phyloP scores from a whole-genome alignment of 2,888 invertebrate species.

The Lutraria lutraria region DNA sequence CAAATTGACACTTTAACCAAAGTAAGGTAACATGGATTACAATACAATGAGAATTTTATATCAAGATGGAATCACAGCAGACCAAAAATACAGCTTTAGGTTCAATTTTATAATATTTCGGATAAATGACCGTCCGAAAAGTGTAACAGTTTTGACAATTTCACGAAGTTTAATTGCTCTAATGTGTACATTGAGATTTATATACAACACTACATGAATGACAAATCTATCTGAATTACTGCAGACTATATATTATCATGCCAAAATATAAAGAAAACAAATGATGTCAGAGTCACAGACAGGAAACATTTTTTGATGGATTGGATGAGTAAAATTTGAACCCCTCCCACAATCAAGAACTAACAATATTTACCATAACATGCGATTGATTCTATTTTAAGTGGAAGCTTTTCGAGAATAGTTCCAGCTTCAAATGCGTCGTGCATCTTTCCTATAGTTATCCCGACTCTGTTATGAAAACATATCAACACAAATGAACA shows the following conservation, averaged over 20 bases:
- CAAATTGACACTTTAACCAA: no score
- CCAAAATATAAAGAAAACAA: not conserved
- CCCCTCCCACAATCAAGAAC: conserved; percentile 21
- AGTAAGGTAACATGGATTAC: no score
- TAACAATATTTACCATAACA: conserved; percentile 91
- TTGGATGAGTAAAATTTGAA: not conserved
- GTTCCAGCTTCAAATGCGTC: conserved; percentile 94
- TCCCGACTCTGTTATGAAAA: not conserved
- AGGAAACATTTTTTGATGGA: conserved; percentile 9
- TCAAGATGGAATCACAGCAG: no score
- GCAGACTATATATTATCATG: not conserved
- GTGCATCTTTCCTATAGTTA: conserved; percentile 89
- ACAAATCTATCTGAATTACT: not conserved
- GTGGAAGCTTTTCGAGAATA: conserved; percentile 93
- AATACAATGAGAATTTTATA: no score
- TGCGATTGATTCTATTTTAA: conserved; percentile 96
- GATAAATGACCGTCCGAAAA: not conserved
- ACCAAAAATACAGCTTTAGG: no score
- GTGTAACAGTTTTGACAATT: not conserved
- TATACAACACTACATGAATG: not conserved
- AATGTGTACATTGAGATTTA: not conserved
- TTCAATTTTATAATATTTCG: not conserved
- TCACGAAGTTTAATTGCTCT: not conserved
- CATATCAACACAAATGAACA: not conserved
- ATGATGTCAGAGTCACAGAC: not conserved